Conservation (phyloP, 2,113 vertebrate species). For the Tragelaphus imberbis region DNA sequence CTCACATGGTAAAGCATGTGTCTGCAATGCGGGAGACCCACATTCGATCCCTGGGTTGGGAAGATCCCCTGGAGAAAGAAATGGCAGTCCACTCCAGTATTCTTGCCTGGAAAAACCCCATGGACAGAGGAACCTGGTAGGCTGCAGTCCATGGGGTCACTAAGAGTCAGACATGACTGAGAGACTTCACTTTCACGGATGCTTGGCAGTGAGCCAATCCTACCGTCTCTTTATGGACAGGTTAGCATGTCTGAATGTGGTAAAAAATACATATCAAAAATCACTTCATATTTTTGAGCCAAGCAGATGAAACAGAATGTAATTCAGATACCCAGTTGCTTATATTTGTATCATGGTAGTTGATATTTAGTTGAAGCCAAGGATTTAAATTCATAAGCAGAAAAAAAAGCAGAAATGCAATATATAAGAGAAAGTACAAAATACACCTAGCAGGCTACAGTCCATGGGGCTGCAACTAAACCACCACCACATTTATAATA, state of each 20-base stretch:
- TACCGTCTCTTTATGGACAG: neutral
- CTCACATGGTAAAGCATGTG: no score
- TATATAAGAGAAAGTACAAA: neutral
- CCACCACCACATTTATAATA: neutral
- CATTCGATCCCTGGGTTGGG: no score
- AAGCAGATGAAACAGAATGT: neutral
- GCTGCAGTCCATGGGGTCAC: no score
- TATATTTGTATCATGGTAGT: neutral
- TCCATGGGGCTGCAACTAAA: neutral
- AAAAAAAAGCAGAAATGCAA: neutral
- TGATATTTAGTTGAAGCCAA: slow-evolving; percentile 26
- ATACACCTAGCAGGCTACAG: neutral
- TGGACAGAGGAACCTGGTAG: no score
- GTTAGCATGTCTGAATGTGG: neutral
- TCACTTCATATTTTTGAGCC: neutral
- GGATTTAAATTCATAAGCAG: neutral
- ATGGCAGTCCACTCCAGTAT: no score
- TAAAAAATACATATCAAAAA: neutral
- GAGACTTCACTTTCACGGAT: neutral
- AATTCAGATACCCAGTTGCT: neutral
- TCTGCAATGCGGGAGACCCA: no score
- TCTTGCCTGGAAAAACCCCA: no score
- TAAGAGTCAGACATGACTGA: no score
- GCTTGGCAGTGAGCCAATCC: neutral
- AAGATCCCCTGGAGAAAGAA: no score